phyloP scores from a whole-genome alignment of 1,140 invertebrate species.

The Sitobion miscanthi region DNA sequence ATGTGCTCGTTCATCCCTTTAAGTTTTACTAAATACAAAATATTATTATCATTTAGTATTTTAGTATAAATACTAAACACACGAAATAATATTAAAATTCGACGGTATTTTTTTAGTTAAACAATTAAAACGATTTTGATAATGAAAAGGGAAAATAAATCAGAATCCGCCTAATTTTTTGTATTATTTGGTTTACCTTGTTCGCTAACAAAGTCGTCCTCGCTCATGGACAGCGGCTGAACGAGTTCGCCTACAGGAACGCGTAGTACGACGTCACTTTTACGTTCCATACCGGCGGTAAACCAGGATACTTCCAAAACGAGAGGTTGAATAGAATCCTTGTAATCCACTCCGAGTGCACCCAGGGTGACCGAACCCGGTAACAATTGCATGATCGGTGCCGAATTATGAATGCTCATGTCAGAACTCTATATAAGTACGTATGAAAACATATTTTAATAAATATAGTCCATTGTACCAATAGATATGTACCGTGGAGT shows the following conservation, averaged over 20 bases:
- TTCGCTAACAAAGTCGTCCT: constrained; percentile 76
- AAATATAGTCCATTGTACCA: neutral
- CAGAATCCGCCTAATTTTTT: neutral
- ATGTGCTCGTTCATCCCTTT: constrained; percentile 89
- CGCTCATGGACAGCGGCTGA: constrained; percentile 79
- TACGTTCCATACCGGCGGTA: constrained; percentile 65
- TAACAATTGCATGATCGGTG: constrained; percentile 69
- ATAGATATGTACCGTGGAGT: neutral
- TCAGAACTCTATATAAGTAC: constrained; percentile 65
- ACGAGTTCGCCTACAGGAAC: constrained; percentile 90
- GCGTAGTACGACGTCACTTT: constrained; percentile 73
- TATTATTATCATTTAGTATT: neutral
- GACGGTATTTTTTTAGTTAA: neutral
- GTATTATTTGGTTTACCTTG: constrained; percentile 66
- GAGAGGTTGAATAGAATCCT: constrained; percentile 89
- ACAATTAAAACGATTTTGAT: neutral
- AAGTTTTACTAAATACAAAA: constrained; percentile 62
- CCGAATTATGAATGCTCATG: constrained; percentile 84
- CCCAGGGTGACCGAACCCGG: constrained; percentile 67
- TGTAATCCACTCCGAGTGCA: constrained; percentile 89
- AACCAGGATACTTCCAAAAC: constrained; percentile 78
- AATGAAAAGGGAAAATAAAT: neutral
- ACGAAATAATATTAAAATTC: neutral
- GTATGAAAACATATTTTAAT: neutral
- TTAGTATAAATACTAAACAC: neutral